Evolutionary conservation across 2,113 vertebrate genomes (phyloP).

Genomic region (Syngnathus typhle): DNA sequence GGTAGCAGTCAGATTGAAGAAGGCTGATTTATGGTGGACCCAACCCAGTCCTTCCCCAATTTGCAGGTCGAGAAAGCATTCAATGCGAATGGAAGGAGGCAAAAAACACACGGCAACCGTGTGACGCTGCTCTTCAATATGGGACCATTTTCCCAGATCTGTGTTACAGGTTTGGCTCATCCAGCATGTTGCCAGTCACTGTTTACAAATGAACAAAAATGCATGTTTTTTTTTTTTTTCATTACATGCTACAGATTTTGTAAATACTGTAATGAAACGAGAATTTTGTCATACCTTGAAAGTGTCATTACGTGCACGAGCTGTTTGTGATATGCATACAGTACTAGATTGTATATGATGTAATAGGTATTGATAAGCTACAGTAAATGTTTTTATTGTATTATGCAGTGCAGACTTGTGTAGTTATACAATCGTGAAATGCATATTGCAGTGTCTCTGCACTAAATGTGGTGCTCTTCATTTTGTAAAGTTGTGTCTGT

Average conservation of each 20-base stretch:
- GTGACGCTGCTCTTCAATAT: constrained; percentile 19
- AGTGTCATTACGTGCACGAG: constrained; percentile 2
- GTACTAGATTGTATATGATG: constrained; percentile 75
- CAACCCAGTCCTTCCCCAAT: background rate
- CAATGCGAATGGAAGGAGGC: background rate
- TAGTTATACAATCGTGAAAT: constrained; percentile 50
- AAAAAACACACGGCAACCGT: constrained; percentile 15
- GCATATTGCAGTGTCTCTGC: constrained; percentile 61
- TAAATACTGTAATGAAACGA: constrained; percentile 43
- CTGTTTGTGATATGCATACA: constrained; percentile 45
- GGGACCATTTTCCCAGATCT: constrained; percentile 25
- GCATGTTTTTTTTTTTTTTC: constrained; percentile 26
- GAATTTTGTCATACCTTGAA: constrained; percentile 11
- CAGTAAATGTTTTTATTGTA: constrained; percentile 47
- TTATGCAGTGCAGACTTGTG: constrained; percentile 68
- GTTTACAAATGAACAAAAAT: constrained; percentile 54
- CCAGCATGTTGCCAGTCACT: constrained; percentile 74
- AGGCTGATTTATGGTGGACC: background rate
- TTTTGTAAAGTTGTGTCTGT: constrained; percentile 78
- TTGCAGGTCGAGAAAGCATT: background rate
- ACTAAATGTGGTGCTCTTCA: constrained; percentile 60
- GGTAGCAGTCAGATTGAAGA: constrained; percentile 15
- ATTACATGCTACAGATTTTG: constrained; percentile 39
- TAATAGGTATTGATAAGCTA: constrained; percentile 61
- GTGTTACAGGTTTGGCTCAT: constrained; percentile 32